Percentiles rank a stretch among this genome's conserved stretches.
Conservation (phyloP, 53 echinoderm and acorn worm genomes). For the Henricia sp. region DNA sequence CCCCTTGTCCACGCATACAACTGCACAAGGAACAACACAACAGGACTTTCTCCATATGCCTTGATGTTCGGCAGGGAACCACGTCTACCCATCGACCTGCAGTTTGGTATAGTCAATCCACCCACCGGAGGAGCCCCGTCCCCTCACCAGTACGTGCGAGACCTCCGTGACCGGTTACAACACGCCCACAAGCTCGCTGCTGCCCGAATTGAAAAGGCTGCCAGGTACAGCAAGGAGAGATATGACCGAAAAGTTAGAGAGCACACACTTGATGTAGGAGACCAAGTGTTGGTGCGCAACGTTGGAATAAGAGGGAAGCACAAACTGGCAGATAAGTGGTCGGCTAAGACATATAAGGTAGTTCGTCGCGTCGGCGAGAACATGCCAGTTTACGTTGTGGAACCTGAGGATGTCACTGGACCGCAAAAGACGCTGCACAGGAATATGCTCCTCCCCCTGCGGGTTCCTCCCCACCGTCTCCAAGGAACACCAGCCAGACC, state of each 20-base stretch:
- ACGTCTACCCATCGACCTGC: constrained; percentile 62
- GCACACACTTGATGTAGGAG: constrained; percentile 7
- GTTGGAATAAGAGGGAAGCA: constrained; percentile 59
- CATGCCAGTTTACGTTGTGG: constrained; percentile 38
- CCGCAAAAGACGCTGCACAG: too few species aligned
- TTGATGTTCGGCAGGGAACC: constrained; percentile 77
- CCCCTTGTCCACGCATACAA: constrained; percentile 74
- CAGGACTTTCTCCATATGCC: constrained; percentile 71
- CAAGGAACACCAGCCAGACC: too few species aligned
- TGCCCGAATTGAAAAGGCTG: constrained; percentile 32
- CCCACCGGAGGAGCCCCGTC: too few species aligned
- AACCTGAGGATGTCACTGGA: too few species aligned
- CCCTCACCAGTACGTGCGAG: constrained; percentile 53
- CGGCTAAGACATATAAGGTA: constrained; percentile 7
- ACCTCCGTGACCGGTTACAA: constrained; percentile 29
- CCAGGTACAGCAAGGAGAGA: constrained; percentile 17
- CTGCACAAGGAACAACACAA: constrained; percentile 58
- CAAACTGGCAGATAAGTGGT: constrained; percentile 62
- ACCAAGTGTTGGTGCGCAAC: constrained; percentile 45
- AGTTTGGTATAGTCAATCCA: constrained; percentile 49
- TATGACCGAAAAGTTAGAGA: constrained; percentile 55
- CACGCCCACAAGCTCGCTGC: constrained; percentile 57
- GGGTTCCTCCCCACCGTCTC: too few species aligned
- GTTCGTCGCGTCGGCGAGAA: neutral
- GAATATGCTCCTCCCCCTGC: too few species aligned